Evolutionary conservation across 2,797 vertebrate species (phyloP).

Genomic region (Mormyrus hasselquistii): DNA sequence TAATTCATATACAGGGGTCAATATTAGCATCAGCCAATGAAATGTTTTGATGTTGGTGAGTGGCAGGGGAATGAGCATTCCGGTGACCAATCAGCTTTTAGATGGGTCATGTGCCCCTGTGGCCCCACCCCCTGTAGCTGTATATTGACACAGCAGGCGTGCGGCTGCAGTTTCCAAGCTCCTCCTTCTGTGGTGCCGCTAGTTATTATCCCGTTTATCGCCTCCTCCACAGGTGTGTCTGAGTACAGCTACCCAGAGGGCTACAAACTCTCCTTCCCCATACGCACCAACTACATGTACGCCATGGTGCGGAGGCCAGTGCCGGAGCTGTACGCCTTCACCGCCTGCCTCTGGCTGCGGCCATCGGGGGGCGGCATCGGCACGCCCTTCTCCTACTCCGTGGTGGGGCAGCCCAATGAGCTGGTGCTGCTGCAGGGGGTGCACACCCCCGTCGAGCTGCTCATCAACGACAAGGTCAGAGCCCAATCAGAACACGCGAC

Average conservation of each 20-base stretch:
- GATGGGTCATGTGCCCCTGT: background rate
- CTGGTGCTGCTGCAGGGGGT: constrained; percentile 85
- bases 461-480: constrained; percentile 90
- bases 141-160: background rate
- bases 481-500: background rate
- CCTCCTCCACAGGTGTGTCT: constrained; percentile 21
- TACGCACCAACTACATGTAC: constrained; percentile 89
- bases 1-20: background rate
- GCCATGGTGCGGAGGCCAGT: constrained; percentile 73
- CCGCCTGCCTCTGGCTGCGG: constrained; percentile 84
- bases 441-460: constrained; percentile 77
- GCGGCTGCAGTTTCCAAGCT: background rate
- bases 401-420: constrained; percentile 82
- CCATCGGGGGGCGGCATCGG: constrained; percentile 70
- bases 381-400: constrained; percentile 87
- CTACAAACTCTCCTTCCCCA: constrained; percentile 80
- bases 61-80: background rate
- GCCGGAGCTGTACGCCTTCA: constrained; percentile 79
- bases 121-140: background rate
- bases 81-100: background rate
- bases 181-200: background rate
- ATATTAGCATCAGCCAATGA: background rate
- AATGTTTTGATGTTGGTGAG: background rate
- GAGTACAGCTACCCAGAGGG: constrained; percentile 65
- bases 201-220: background rate